A percentile compares a stretch with the other conserved stretches of the same genome.
Conservation (phyloP, 2,888 invertebrate genomes). For the Drosophila yooni region DNA sequence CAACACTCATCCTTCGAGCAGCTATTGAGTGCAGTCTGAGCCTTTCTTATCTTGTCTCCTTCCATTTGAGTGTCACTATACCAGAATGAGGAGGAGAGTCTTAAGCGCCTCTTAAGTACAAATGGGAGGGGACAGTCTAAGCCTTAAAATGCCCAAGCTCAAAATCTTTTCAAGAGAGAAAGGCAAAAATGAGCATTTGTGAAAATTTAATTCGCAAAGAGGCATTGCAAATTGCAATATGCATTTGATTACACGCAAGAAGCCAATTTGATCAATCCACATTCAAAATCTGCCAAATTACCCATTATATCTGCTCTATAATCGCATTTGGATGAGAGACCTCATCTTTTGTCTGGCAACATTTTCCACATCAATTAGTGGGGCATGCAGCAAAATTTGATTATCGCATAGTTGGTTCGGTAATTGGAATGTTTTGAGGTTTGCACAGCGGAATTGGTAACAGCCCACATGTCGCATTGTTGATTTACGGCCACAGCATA, state of each 20-base stretch:
- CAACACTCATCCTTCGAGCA: background rate
- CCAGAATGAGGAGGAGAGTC: slow-evolving; percentile 17
- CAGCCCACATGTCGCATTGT: slow-evolving; percentile 64
- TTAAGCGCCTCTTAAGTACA: slow-evolving; percentile 26
- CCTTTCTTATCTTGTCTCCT: slow-evolving; percentile 41
- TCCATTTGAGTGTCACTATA: slow-evolving; percentile 28
- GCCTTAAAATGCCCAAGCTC: slow-evolving; percentile 13
- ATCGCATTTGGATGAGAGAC: background rate
- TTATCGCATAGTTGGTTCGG: slow-evolving; percentile 31
- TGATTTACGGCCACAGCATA: slow-evolving; percentile 52
- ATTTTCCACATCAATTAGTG: slow-evolving; percentile 45
- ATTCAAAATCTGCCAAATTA: background rate
- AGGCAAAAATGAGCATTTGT: background rate
- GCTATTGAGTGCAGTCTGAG: slow-evolving; percentile 45
- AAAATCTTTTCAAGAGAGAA: background rate
- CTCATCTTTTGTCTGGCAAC: background rate
- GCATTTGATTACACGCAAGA: background rate
- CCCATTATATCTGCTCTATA: background rate
- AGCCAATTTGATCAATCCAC: background rate
- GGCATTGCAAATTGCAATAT: background rate
- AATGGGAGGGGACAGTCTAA: slow-evolving; percentile 16
- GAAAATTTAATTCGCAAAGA: background rate
- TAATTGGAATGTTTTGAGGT: slow-evolving; percentile 69
- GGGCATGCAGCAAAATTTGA: slow-evolving; percentile 36
- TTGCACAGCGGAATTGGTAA: slow-evolving; percentile 40